These are phyloP conservation scores for Thereva nobilitata DNA, from an alignment of 2,888 invertebrate genomes.

Conservation along the genomic window DNA sequence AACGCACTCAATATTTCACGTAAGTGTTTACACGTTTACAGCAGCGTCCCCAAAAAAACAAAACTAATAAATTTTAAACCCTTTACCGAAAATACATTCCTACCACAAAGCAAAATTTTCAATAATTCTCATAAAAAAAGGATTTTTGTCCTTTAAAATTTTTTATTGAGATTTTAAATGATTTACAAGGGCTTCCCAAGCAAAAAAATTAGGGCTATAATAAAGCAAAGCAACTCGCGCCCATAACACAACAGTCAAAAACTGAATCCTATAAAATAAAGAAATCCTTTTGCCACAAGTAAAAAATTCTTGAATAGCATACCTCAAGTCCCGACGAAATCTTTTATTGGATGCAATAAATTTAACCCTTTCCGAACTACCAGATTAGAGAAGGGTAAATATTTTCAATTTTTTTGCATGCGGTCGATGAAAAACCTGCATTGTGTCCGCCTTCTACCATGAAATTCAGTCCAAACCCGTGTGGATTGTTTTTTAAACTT, in stretches of 20 bases:
- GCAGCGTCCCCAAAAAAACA: no score
- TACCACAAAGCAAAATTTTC: no score
- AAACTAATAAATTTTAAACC: no score
- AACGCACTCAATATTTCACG: no score
- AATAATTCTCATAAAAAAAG: no score
- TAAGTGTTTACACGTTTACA: no score
- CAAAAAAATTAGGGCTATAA: constrained; percentile 17
- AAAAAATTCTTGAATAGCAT: background rate
- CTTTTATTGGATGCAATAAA: constrained; percentile 28
- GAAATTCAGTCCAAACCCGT: no score
- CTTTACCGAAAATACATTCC: no score
- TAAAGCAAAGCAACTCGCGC: constrained; percentile 4
- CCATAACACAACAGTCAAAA: no score
- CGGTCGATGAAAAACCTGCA: constrained; percentile 15
- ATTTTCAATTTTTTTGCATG: constrained; percentile 27
- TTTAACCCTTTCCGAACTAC: constrained; percentile 5
- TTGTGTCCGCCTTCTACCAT: constrained; percentile 19
- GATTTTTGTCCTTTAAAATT: no score
- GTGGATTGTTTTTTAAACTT: background rate
- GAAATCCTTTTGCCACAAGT: no score
- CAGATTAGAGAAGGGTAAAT: constrained; percentile 25
- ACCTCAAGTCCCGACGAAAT: constrained; percentile 4
- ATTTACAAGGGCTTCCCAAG: background rate
- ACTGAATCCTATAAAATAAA: no score
- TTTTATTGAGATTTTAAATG: background rate